These are phyloP conservation scores for Bellardia pandia DNA, from an alignment of 2,888 invertebrate species.

Conservation along the genomic window DNA sequence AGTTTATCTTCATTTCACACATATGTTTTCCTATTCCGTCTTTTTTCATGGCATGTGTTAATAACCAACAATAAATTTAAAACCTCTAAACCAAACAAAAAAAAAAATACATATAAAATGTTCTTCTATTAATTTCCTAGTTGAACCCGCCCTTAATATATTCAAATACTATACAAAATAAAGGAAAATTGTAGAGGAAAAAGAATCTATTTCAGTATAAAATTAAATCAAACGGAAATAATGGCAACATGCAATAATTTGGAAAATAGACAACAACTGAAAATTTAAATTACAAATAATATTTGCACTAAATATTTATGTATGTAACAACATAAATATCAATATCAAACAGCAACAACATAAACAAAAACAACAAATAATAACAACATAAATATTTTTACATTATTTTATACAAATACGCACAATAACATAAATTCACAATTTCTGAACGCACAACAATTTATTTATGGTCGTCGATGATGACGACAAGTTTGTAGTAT, in stretches of 20 bases:
- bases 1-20: too few species aligned
- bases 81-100: constrained; percentile 6
- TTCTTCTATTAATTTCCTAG: constrained; percentile 37
- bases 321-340: background rate
- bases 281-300: constrained; percentile 61
- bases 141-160: constrained; percentile 13
- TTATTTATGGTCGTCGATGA: constrained; percentile 42
- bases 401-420: constrained; percentile 51
- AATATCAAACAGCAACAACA: background rate
- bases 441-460: constrained; percentile 40
- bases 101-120: background rate
- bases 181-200: background rate
- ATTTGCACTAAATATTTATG: constrained; percentile 56
- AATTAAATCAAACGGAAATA: constrained; percentile 71
- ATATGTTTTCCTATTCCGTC: background rate
- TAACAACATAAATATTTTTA: constrained; percentile 50
- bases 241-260: constrained; percentile 57
- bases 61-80: constrained; percentile 28
- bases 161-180: constrained; percentile 4
- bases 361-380: constrained; percentile 3
- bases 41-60: background rate
- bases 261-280: background rate
- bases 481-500: constrained; percentile 36
- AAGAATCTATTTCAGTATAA: constrained; percentile 34
- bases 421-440: constrained; percentile 33